Base-by-base conservation (phyloP, 2,113 vertebrate species). In the Eonycteris spelaea region DNA sequence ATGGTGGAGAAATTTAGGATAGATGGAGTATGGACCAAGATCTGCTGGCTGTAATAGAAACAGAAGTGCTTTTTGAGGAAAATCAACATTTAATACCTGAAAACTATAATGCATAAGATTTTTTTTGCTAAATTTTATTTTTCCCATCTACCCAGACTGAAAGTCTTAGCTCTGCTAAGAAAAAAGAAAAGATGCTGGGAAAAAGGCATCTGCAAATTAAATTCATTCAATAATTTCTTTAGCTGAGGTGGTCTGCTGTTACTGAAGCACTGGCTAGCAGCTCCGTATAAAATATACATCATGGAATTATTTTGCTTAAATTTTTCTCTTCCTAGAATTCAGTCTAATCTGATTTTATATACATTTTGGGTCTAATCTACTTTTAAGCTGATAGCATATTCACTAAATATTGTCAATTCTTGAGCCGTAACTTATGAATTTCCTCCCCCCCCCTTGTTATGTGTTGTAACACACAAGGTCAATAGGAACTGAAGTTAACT, bases 191-290 rank as follows among this genome's bases (percentile, higher is more conserved):
- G 15, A 1, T 87, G 51, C 30, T 38, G 13, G 88, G 18, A 45
- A 79, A 77, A 90, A 84, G 26, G 57, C 24, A 78, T 70, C 65
- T 80, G 13, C 51, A 97, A 84, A 67, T 77, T 73, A 92, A 86
- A 71, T 94, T 51, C 38, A 70, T 82, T 57, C 22, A 18, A 28
- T 82, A 86, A 55, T 93, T 14, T 91, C 53, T 74, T 93, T 65
- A 79, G 28, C n/a, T 63, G 26, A n/a, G 16, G 9, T 30, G 4
- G 21, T 38, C 22, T 93, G 68, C 59, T 85, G n/a, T 74, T 89
- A 80, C 79, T 90, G 71, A 74, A 88, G 33, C 51, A 68, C 28
- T 87, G 38, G 38, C 38, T 57, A 53, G 70, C 33, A 84, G 61
- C 10, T 22, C 16, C 30, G n/a, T 88, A 30, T 73, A 59, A 75